Evolutionary conservation across 2,113 vertebrate species (phyloP).

Genomic region (Coryphaenoides rupestris): DNA sequence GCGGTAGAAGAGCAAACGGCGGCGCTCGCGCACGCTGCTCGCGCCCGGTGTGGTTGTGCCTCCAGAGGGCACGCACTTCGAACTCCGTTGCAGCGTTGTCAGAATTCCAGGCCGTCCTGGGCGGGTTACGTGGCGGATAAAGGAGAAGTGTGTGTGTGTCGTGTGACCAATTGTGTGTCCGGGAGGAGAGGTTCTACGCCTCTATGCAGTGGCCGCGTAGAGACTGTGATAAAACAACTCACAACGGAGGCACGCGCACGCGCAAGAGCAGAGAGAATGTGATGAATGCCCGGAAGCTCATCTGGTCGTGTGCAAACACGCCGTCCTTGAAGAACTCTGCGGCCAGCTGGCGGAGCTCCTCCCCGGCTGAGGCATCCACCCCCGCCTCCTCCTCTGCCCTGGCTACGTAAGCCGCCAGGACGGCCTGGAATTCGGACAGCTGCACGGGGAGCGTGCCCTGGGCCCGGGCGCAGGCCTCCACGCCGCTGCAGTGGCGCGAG

Average conservation of each 20-base stretch:
- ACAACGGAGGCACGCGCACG: too few species aligned
- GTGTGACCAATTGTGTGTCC: too few species aligned
- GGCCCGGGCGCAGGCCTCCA: slow-evolving; percentile 74
- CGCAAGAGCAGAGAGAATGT: too few species aligned
- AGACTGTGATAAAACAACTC: too few species aligned
- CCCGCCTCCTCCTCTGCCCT: slow-evolving; percentile 54
- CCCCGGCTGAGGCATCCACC: slow-evolving; percentile 38
- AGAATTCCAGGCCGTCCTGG: slow-evolving; percentile 76
- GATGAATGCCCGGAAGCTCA: slow-evolving; percentile 80
- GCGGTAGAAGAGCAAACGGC: slow-evolving; percentile 65
- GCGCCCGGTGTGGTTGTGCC: too few species aligned
- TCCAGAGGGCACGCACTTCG: slow-evolving; percentile 77
- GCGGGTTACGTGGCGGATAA: slow-evolving; percentile 69
- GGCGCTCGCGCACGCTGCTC: slow-evolving; percentile 81
- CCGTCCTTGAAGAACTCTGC: slow-evolving; percentile 74
- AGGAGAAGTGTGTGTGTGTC: slow-evolving; percentile 43
- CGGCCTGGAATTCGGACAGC: slow-evolving; percentile 66
- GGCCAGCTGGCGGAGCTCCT: slow-evolving; percentile 59
- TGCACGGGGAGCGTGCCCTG: slow-evolving; percentile 78
- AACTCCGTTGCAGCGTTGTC: slow-evolving; percentile 63
- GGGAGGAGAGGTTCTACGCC: slow-evolving; percentile 64
- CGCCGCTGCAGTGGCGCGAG: slow-evolving; percentile 65
- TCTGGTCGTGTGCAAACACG: slow-evolving; percentile 79
- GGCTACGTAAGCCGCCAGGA: slow-evolving; percentile 76
- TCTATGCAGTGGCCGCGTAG: too few species aligned